Conservation (phyloP, 2,113 vertebrate genomes). For the Blennius ocellaris region DNA sequence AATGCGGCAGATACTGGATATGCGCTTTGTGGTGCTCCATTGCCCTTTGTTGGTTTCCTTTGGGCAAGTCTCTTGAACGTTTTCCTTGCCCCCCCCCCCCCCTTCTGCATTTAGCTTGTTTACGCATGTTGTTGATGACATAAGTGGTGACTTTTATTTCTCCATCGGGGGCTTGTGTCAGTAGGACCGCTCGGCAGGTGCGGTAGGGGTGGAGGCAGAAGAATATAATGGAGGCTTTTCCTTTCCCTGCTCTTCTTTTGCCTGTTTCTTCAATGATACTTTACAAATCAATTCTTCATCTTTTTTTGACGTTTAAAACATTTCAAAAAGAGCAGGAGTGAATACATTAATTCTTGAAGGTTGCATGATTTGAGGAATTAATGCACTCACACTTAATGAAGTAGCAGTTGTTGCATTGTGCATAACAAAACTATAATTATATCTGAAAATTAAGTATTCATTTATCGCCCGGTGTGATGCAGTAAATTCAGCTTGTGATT, state of each 20-base stretch:
- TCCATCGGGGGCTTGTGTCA: slow-evolving; percentile 55
- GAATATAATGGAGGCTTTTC: slow-evolving; percentile 39
- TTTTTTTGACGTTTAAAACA: background rate
- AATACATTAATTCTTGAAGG: background rate
- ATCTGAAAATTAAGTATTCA: too few relatives aligned
- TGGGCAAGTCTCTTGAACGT: slow-evolving; percentile 61
- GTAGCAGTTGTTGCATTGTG: too few relatives aligned
- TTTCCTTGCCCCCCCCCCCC: slow-evolving; percentile 24
- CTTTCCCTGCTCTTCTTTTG: slow-evolving; percentile 35
- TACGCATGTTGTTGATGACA: slow-evolving; percentile 50
- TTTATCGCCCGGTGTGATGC: too few relatives aligned
- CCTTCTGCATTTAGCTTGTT: slow-evolving; percentile 9
- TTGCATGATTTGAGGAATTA: background rate
- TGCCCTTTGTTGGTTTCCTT: slow-evolving; percentile 77
- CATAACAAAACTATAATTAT: too few relatives aligned
- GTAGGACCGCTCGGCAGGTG: slow-evolving; percentile 64
- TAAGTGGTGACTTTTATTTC: slow-evolving; percentile 59
- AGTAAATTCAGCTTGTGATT: too few relatives aligned
- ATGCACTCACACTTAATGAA: background rate
- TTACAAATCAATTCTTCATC: slow-evolving; percentile 29
- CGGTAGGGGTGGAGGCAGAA: slow-evolving; percentile 38
- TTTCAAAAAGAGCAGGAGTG: background rate
- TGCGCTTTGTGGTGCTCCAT: slow-evolving; percentile 71
- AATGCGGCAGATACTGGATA: slow-evolving; percentile 73
- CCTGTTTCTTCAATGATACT: slow-evolving; percentile 38